Evolutionary conservation across 1,140 invertebrate species (phyloP).

Genomic region (Whitmania pigra): DNA sequence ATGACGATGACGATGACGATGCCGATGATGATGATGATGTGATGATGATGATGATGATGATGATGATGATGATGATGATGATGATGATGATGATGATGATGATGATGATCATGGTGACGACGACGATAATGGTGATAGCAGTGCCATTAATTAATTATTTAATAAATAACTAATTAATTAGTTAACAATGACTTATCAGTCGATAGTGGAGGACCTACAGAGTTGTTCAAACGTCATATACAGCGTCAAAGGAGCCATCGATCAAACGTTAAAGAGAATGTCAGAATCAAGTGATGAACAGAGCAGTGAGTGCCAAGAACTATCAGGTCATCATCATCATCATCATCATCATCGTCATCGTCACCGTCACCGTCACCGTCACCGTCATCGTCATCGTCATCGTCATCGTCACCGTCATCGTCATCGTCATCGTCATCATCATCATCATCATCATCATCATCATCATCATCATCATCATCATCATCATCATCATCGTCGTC

Average conservation of each 20-base stretch:
- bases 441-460: not conserved
- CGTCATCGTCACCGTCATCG: too few relatives aligned
- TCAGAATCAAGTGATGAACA: slow-evolving; percentile 18
- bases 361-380: too few relatives aligned
- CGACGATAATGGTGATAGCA: not conserved
- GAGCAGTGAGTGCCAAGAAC: slow-evolving; percentile 6
- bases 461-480: not conserved
- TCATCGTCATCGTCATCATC: too few relatives aligned
- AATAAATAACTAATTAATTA: too few relatives aligned
- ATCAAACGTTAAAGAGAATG: slow-evolving; percentile 9
- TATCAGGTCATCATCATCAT: too few relatives aligned
- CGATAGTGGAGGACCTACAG: slow-evolving; percentile 18
- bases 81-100: not conserved
- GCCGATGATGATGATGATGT: not conserved
- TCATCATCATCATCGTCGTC: too few relatives aligned
- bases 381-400: too few relatives aligned
- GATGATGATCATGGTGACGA: not conserved
- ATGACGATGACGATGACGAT: not conserved
- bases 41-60: not conserved
- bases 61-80: slow-evolving; percentile 6
- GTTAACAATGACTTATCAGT: not conserved
- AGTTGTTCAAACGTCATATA: slow-evolving; percentile 8
- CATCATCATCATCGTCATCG: too few relatives aligned
- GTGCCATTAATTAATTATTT: not conserved
- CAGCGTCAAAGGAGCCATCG: slow-evolving; percentile 17